Base-by-base conservation (phyloP, 2,888 invertebrate genomes). In the Belgica antarctica region DNA sequence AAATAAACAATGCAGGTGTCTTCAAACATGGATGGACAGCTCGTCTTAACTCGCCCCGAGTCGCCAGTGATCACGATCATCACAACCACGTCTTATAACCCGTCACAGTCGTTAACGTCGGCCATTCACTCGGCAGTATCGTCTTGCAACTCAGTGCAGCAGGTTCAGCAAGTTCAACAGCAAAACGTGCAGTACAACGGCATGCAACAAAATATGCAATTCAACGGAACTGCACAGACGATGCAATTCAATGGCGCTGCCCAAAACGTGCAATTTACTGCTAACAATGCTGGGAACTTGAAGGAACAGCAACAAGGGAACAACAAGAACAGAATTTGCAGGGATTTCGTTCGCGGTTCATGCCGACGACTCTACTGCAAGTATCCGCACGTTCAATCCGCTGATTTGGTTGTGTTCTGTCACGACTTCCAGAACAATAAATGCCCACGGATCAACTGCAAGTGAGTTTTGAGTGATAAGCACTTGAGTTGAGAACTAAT, bases 381-480 rank as follows among this genome's bases (percentile, higher is more conserved):
- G 27, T 75, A 74, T 62, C 75, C 75, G 0, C 75, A 76, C 71
- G 75, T 75, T 8, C 71, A 73, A 3, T 74, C 74, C 15, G 69
- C 74, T 1, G 75, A 76, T 12, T 71, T 75, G 24, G 75, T 77
- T 24, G 75, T 82, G 41, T 87, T 87, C 74, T 87, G 87, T 75
- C 86, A 86, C 75, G 87, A 87, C 76, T 86, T 82, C 76, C 91
- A 91, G 79, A 92, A 92, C 77, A 86, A 85, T 52, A 84, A 87
- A 72, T 92, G 91, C 76, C 83, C 84, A n/a, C 83, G 92, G 74
- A 82, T 84, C 2, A 87, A 86, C 71, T 91, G 90, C 78, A 82
- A 81, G 81, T 81, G 75, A 77, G 78, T 76, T 41, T 52, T 8
- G 10, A 27, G 2, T 41, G 41, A n/a, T n/a, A 2, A 36, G 24